Evolutionary conservation across 1,140 invertebrate genomes (phyloP), one percentile per base, ranked within the genome.

Genomic region (Drosophila teissieri): DNA sequence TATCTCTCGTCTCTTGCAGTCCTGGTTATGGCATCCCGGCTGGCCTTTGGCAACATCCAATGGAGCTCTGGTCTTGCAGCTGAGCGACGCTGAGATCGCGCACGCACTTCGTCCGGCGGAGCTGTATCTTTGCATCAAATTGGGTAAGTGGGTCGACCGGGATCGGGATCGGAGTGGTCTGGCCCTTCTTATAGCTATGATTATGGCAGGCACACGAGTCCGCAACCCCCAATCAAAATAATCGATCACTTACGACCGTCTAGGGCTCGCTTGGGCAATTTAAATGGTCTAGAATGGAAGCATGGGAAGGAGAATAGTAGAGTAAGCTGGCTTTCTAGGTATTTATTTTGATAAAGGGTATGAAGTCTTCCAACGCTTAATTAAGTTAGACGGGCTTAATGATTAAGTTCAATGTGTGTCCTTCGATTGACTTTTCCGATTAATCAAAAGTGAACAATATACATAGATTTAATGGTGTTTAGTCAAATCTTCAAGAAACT

Each of bases 81-180:
- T 92, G 75, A 91, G 91, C 60, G 81, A 91, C 58, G 73, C 79
- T 90, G 84, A 92, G 76, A 78, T 91, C 54, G 74, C 73, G 52
- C 76, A 86, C 62, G 84, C 84, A 88, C 67, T 92, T 42, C 78
- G 78, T 52, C 74, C 79, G 52, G 65, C 77, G 48, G 92, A 92
- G 45, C 77, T 92, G 40, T 92, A 91, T 78, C 76, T 92, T 64
- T 92, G 92, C 77, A 81, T 92, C 58, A 89, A 92, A 90, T 72
- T 83, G 78, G 91, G 91, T 92, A 83, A 92, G 89, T 91, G 67
- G 84, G 76, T 77, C 82, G 73, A 31, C 7, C 14, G 17, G 40
- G 12, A 49, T 34, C 24, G 55, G 27, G 5, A 14, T 36, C 36
- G 27, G 49, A 10, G 7, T 17, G 17, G 54, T 42, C 24, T 42